Evolutionary conservation across 2,888 invertebrate genomes (phyloP), one percentile per base, ranked within the genome.

Genomic region (Pseudococcus longispinus): DNA sequence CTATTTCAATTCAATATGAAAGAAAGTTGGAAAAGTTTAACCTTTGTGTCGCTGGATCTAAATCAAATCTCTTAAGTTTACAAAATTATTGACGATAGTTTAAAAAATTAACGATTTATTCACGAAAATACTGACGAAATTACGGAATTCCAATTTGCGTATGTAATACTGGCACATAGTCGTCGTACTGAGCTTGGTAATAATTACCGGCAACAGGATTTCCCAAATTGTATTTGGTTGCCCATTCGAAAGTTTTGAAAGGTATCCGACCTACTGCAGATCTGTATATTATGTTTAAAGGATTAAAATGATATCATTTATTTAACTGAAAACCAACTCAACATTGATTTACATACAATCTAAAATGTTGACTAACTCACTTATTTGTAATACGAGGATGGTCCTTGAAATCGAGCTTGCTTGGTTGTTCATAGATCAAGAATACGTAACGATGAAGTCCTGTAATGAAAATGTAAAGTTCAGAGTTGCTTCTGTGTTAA

Each of bases 121-220:
- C n/a, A n/a, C n/a, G n/a, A n/a, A n/a, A n/a, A n/a, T n/a, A n/a
- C n/a, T n/a, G n/a, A n/a, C n/a, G n/a, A n/a, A n/a, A n/a, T n/a
- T n/a, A n/a, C n/a, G n/a, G n/a, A n/a, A 46, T 46, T 15, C 93
- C 94, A 88, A 97, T 92, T 90, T 97, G 95, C 90, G 96, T 95
- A 91, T 97, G 96, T 8, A 97, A 91, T 88, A 93, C 93, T 0
- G 97, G 97, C 0, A 97, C 97, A 90, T 97, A 97, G 89, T 95
- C 95, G 90, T 98, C 97, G 91, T 93, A 97, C 90, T 96, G 93
- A 0, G 97, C 97, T 90, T 95, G 94, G 90, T 94, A 98, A 90
- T 97, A 95, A 90, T 97, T 98, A n/a, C 96, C 97, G 85, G 96
- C 96, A 26, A 97, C 92, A 0, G 97, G 97, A 83, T 93, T 91